Evolutionary conservation across 2,797 vertebrate species (phyloP), one percentile per base, ranked within the genome.

Genomic region (Xiphorhynchus erythropygius): DNA sequence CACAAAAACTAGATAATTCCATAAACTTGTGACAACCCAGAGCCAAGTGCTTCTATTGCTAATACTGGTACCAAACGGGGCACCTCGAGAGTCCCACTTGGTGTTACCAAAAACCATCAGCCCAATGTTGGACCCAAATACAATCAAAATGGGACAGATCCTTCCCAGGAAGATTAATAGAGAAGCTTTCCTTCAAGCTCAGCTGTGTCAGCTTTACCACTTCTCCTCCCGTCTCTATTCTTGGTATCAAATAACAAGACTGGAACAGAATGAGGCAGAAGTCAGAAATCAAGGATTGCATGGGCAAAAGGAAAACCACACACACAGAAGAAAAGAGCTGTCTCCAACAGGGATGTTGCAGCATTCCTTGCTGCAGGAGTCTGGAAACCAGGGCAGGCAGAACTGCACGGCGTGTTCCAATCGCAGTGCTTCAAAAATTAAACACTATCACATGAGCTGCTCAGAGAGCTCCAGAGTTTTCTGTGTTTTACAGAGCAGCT

Each of bases 381-480:
- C 68, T 82, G 64, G 67, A 94, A 96, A 86, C 19, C 19, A 78
- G 78, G 73, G 25, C 69, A 91, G 76, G 62, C 47, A 77, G 46
- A 56, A 55, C 13, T 30, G 22, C 13, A 6, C 25, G 4, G 35
- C 24, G 5, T 5, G 33, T 32, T 93, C 63, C 67, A 49, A 52
- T 37, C 0, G 0, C 15, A 4, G 37, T 0, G 13, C 52, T 93
- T 94, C 84, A 78, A 94, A 94, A 91, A 85, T 81, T 68, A 73
- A 94, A 77, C 50, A 69, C 22, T 42, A 21, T 11, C 67, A 69
- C 57, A 42, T 1, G 25, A 77, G 57, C n/a, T 62, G 67, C 59
- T 62, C 44, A 13, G 57, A 87, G 65, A 70, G 44, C 47, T 60
- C 24, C 75, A n/a, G 80, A 75, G 27, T 21, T 35, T 39, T 67